phyloP scores from a whole-genome alignment of 2,113 vertebrate genomes.

The Fulmarus glacialis region DNA sequence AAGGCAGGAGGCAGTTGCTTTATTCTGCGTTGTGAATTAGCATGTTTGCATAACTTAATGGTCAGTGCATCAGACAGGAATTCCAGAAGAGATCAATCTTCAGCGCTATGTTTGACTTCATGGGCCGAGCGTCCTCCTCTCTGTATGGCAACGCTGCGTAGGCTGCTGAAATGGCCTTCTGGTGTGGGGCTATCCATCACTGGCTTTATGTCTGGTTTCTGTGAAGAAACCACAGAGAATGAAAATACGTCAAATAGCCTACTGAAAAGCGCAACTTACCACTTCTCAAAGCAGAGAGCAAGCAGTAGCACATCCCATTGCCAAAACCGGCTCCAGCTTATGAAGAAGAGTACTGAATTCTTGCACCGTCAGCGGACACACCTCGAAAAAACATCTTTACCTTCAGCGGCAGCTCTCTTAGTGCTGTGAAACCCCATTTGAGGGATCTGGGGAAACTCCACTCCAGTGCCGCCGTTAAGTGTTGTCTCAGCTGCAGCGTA shows the following conservation, averaged over 20 bases:
- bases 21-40: slow-evolving; percentile 6
- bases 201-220: slow-evolving; percentile 9
- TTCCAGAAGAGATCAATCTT: slow-evolving; percentile 52
- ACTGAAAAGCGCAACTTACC: slow-evolving; percentile 10
- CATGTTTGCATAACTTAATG: slow-evolving; percentile 68
- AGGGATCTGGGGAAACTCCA: slow-evolving; percentile 1
- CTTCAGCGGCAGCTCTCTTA: neutral
- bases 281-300: neutral
- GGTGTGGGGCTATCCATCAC: neutral
- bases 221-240: slow-evolving; percentile 41
- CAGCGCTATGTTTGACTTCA: neutral
- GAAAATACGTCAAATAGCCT: neutral
- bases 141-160: neutral
- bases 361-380: neutral
- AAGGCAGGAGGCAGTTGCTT: slow-evolving; percentile 45
- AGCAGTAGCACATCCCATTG: neutral
- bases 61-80: slow-evolving; percentile 33
- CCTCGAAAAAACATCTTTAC: neutral
- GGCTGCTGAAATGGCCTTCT: neutral
- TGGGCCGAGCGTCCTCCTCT: neutral
- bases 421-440: neutral
- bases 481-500: slow-evolving; percentile 21
- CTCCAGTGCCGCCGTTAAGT: neutral
- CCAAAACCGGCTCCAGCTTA: neutral
- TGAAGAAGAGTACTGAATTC: neutral